phyloP scores from a whole-genome alignment of 1,140 invertebrate genomes.

The Psix sp. region DNA sequence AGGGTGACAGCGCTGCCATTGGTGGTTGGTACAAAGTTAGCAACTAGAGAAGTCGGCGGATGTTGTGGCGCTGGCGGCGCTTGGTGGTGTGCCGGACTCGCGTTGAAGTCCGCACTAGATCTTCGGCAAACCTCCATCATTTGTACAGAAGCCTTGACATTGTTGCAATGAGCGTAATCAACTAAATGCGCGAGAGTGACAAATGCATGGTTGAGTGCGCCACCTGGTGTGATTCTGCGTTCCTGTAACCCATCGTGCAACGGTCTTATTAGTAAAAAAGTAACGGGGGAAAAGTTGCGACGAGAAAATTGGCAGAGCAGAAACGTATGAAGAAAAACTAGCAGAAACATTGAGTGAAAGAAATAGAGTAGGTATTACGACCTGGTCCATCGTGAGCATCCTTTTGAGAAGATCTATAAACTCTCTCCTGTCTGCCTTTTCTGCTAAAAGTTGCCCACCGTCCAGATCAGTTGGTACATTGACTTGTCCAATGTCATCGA shows the following conservation, averaged over 20 bases:
- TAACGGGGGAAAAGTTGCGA: too few species aligned
- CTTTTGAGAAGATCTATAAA: constrained; percentile 98
- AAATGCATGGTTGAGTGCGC: constrained; percentile 96
- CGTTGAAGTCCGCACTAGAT: constrained; percentile 79
- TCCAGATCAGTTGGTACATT: constrained; percentile 98
- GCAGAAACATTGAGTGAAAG: constrained; percentile 16
- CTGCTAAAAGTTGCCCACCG: constrained; percentile 94
- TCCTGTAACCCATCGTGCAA: too few species aligned
- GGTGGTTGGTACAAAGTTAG: constrained; percentile 85
- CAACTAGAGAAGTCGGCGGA: constrained; percentile 78
- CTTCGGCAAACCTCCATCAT: constrained; percentile 95
- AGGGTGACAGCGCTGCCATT: constrained; percentile 89
- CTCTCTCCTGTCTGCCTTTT: constrained; percentile 96
- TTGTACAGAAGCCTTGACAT: constrained; percentile 95
- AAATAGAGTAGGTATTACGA: constrained; percentile 44
- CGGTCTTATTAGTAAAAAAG: too few species aligned
- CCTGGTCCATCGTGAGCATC: constrained; percentile 98
- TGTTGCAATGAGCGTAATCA: constrained; percentile 97
- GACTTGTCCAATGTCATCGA: constrained; percentile 98
- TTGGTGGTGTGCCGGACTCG: constrained; percentile 78
- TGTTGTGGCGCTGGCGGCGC: constrained; percentile 80
- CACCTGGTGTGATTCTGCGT: constrained; percentile 94
- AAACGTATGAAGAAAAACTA: too few species aligned
- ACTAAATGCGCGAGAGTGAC: constrained; percentile 94
- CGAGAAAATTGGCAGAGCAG: too few species aligned